Conservation (phyloP, 2,888 invertebrate species). For the Poecilobothrus nobilitatus region DNA sequence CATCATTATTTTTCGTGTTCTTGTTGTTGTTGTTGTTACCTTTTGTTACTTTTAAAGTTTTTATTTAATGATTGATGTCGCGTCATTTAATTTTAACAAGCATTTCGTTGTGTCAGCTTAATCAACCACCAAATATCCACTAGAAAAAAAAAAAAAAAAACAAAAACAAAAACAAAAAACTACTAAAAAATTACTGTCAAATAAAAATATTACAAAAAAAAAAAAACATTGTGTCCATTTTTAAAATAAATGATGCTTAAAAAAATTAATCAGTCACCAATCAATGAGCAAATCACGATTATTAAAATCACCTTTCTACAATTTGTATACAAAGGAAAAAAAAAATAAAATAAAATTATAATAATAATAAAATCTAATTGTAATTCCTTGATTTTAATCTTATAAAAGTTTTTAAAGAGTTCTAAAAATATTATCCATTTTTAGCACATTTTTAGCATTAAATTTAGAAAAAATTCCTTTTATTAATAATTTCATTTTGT, state of each 20-base stretch:
- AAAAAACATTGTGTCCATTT: background rate
- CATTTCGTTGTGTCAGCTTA: conserved; percentile 3
- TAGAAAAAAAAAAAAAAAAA: background rate
- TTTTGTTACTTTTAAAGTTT: background rate
- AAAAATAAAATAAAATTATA: background rate
- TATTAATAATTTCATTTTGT: too few species aligned
- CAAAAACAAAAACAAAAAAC: background rate
- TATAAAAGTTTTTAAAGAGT: too few species aligned
- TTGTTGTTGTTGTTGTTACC: background rate
- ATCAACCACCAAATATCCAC: background rate
- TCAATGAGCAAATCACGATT: conserved; percentile 3
- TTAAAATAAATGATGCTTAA: background rate
- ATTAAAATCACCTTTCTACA: background rate
- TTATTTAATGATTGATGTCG: background rate
- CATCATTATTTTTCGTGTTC: too few species aligned
- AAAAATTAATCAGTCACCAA: conserved; percentile 3
- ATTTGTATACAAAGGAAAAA: too few species aligned
- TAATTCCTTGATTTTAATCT: background rate
- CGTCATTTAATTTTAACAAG: conserved; percentile 3
- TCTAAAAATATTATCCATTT: too few species aligned
- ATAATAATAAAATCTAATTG: background rate
- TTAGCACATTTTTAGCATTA: too few species aligned
- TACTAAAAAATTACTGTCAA: background rate
- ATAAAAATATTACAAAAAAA: too few species aligned
- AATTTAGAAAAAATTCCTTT: too few species aligned